phyloP scores from a whole-genome alignment of 2,888 invertebrate species.

The Heliconius ethilla region DNA sequence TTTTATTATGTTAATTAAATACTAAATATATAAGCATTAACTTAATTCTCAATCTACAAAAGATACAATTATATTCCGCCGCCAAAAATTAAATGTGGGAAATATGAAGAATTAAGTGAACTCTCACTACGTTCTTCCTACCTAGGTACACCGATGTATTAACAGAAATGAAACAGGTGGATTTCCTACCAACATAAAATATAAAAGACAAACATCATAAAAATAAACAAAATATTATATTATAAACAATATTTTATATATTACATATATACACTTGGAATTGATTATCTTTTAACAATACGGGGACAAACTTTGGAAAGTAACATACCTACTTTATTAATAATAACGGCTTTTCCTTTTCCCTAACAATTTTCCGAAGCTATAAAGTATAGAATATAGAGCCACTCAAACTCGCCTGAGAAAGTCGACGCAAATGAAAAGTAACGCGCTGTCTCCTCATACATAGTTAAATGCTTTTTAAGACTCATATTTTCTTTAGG shows the following conservation, averaged over 20 bases:
- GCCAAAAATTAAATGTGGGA: neutral
- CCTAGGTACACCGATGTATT: too few relatives aligned
- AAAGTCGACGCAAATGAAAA: slow-evolving; percentile 76
- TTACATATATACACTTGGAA: neutral
- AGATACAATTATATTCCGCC: neutral
- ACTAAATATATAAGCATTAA: too few relatives aligned
- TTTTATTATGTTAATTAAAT: neutral
- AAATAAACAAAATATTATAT: neutral
- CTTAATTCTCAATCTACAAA: neutral
- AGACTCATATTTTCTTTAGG: slow-evolving; percentile 73
- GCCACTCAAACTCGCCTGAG: slow-evolving; percentile 60
- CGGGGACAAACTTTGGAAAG: slow-evolving; percentile 13
- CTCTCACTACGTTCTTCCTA: neutral
- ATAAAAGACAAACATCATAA: neutral
- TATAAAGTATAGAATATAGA: slow-evolving; percentile 65
- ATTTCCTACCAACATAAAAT: neutral
- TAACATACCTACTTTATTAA: slow-evolving; percentile 33
- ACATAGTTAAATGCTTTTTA: slow-evolving; percentile 78
- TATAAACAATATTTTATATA: too few relatives aligned
- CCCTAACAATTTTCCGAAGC: slow-evolving; percentile 30
- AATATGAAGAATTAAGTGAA: neutral
- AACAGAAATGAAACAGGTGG: neutral
- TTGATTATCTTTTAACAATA: slow-evolving; percentile 23
- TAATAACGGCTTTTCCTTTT: slow-evolving; percentile 27
- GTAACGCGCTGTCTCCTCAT: slow-evolving; percentile 77